These are phyloP conservation scores for Laupala kohalensis DNA, from an alignment of 1,140 invertebrate species.

Conservation along the genomic window DNA sequence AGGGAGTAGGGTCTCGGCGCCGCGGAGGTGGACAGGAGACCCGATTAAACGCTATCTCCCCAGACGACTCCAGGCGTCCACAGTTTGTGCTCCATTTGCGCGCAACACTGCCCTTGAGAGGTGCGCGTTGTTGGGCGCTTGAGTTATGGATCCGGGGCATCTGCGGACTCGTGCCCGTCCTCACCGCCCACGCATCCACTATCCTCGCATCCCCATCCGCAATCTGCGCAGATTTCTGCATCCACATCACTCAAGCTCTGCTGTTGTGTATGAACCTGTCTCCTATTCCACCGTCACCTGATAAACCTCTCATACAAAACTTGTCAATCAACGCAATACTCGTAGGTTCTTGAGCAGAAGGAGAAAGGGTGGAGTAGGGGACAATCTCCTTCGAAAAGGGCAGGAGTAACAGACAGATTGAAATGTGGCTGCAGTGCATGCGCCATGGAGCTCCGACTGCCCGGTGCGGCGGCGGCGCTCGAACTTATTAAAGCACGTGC, in stretches of 20 bases:
- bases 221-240: no score
- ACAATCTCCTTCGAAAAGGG: not conserved
- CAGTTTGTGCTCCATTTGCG: not conserved
- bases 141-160: not conserved
- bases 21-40: not conserved
- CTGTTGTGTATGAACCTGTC: no score
- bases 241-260: no score
- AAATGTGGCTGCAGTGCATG: not conserved
- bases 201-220: no score
- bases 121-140: not conserved
- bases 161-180: not conserved
- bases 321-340: no score
- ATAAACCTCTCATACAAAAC: no score
- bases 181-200: no score
- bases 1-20: no score
- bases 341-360: not conserved
- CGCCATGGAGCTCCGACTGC: not conserved
- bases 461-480: not conserved
- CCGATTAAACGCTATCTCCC: not conserved
- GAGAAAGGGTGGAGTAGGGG: no score
- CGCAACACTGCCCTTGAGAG: no score
- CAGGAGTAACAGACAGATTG: not conserved
- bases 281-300: no score
- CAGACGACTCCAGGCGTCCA: not conserved
- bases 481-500: not conserved